Evolutionary conservation across 2,888 invertebrate genomes (phyloP), one percentile per base, ranked within the genome.

Genomic region (Psylliodes chrysocephalus): DNA sequence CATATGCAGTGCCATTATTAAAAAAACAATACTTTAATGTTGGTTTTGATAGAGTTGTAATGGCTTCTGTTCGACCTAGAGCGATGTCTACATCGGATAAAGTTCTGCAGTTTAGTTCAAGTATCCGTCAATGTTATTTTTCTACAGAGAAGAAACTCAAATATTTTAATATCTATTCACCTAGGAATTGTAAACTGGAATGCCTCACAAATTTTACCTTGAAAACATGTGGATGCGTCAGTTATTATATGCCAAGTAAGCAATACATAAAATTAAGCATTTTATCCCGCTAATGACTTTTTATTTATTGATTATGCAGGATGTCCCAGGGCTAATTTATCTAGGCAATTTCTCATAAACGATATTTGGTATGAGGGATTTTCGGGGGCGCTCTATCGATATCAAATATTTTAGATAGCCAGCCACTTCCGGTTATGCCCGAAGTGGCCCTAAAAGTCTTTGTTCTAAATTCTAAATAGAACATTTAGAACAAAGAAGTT

Each of bases 11-110:
- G 28, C 90, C 90, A 0, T 82, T 87, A 53, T 84, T 89, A 6
- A 87, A 88, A 0, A 87, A 89, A 68, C 88, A 90, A 74, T 90
- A 88, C 75, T 90, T 90, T 78, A 84, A 89, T 52, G 85, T 89
- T 22, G 90, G 90, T 12, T 81, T 89, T 60, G 86, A 87, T 53
- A 88, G 89, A 75, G 89, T 89, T 75, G 87, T 90, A 0, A 84
- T 90, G 1, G 88, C 89, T 1, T 87, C 88, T 0, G 87, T 91
- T 3, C 87, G 88, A 73, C 90, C 91, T 1, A 88, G 88, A 76
- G 89, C 91, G 84, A 90, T 90, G 81, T 89, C 88, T 2, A 91
- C 91, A 0, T 89, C 89, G 0, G 85, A 86, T 42, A 88, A 88
- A 15, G 82, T 91, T 0, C 84, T 83, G 70, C 84, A 86, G 54